Evolutionary conservation across 2,888 invertebrate genomes (phyloP), one percentile per base, ranked within the genome.

Genomic region (Cacoxenus indagator): DNA sequence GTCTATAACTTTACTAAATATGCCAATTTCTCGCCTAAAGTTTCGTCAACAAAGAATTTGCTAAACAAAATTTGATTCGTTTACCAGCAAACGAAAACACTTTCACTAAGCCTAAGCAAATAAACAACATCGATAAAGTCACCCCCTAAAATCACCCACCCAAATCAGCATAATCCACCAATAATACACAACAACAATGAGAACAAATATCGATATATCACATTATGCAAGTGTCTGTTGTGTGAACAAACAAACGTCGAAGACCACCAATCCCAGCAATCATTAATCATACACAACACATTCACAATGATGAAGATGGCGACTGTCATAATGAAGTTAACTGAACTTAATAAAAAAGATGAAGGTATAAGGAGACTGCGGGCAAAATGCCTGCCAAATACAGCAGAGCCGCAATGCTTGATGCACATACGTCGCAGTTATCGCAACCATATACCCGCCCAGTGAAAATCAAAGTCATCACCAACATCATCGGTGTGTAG

Each of bases 211-310:
- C 24, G 24, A n/a, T 43, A 6, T 11, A 1, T 37, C 37, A n/a
- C 45, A 8, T 51, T 61, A 43, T 24, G 17, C 19, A 31, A 17
- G 31, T 61, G 61, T 19, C 61, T 9, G 24, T 14, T 26, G n/a
- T 11, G 22, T 29, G 46, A 27, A 57, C 26, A 27, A 43, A 43
- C 37, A 11, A 37, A 6, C 43, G 43, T 29, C 19, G 37, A 45
- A 46, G 27, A 45, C 45, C 57, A 43, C 43, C 45, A 26, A 64
- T 67, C 73, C 73, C 76, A 75, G 73, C 82, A 79, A 83, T 77
- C 82, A 79, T 79, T 79, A 79, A 79, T 79, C 79, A 79, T 76
- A 77, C 48, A 64, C 24, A 77, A 82, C 77, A 81, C 77, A 82
- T 77, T 77, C 81, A 78, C 45, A 11, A 4, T 0, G n/a, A 24